These are phyloP conservation scores for Oligia strigilis DNA, from an alignment of 2,888 invertebrate species.

Conservation along the genomic window DNA sequence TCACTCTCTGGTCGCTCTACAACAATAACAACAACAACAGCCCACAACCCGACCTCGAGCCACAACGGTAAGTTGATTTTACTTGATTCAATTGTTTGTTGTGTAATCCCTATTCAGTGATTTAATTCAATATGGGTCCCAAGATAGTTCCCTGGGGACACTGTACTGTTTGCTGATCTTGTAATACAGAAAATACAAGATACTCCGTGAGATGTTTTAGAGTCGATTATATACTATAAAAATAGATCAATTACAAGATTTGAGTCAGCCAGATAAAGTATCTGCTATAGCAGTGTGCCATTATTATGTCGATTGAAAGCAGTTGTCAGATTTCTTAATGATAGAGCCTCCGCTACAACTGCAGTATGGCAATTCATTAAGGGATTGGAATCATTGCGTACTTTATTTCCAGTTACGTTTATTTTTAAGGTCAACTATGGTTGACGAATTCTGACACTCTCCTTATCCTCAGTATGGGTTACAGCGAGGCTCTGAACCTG, in stretches of 20 bases:
- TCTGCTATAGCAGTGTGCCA: neutral
- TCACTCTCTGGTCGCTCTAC: constrained; percentile 96
- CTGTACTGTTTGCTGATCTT: neutral
- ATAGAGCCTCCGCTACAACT: neutral
- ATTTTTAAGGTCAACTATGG: neutral
- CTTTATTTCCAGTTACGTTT: neutral
- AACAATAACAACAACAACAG: constrained; percentile 93
- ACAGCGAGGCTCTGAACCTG: constrained; percentile 96
- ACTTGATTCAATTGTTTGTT: neutral
- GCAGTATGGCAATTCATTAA: no score
- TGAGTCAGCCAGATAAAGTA: neutral
- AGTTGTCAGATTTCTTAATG: no score
- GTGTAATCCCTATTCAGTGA: neutral
- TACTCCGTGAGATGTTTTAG: neutral
- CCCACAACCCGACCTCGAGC: constrained; percentile 87
- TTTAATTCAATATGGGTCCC: neutral
- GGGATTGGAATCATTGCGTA: neutral
- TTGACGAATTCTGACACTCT: constrained; percentile 51
- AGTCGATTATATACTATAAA: neutral
- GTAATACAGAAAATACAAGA: neutral
- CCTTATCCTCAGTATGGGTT: constrained; percentile 65
- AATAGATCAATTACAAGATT: neutral
- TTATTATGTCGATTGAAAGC: neutral
- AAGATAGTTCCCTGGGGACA: constrained; percentile 19
- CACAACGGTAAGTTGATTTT: constrained; percentile 82